A percentile compares a stretch with the other conserved stretches of the same genome.
Evolutionary conservation across 2,888 invertebrate species (phyloP).

Genomic region (Stenoptilia bipunctidactyla): DNA sequence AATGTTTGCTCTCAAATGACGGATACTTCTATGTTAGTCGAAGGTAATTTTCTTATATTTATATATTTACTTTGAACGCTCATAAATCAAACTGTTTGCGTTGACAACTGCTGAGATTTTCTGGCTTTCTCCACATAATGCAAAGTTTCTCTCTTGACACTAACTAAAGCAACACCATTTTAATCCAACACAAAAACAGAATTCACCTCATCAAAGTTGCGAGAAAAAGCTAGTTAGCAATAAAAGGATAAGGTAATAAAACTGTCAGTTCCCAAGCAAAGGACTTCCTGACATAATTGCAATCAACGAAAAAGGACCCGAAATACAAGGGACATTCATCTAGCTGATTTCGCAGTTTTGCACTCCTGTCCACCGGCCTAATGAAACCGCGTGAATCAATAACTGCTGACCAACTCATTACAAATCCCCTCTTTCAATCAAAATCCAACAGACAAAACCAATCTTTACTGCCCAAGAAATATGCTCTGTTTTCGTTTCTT

Average conservation of each 20-base stretch:
- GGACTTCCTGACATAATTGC: slow-evolving; percentile 9
- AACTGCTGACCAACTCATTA: slow-evolving; percentile 66
- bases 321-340: slow-evolving; percentile 1
- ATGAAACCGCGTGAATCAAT: slow-evolving; percentile 60
- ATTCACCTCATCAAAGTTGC: too few species aligned
- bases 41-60: too few species aligned
- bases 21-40: too few species aligned
- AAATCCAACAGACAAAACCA: slow-evolving; percentile 20
- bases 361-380: slow-evolving; percentile 28
- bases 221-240: slow-evolving; percentile 6
- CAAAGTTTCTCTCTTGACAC: too few species aligned
- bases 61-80: too few species aligned
- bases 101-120: too few species aligned
- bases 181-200: too few species aligned
- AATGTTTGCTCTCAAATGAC: too few species aligned
- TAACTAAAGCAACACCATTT: too few species aligned
- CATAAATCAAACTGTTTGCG: too few species aligned
- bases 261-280: slow-evolving; percentile 1
- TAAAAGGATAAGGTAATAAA: not conserved
- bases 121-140: too few species aligned
- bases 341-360: slow-evolving; percentile 6
- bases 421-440: slow-evolving; percentile 50
- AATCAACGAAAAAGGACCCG: slow-evolving; percentile 8
- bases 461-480: slow-evolving; percentile 17
- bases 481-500: slow-evolving; percentile 18